These are phyloP conservation scores for Prionailurus bengalensis DNA, from an alignment of 2,113 vertebrate genomes.

Conservation along the genomic window DNA sequence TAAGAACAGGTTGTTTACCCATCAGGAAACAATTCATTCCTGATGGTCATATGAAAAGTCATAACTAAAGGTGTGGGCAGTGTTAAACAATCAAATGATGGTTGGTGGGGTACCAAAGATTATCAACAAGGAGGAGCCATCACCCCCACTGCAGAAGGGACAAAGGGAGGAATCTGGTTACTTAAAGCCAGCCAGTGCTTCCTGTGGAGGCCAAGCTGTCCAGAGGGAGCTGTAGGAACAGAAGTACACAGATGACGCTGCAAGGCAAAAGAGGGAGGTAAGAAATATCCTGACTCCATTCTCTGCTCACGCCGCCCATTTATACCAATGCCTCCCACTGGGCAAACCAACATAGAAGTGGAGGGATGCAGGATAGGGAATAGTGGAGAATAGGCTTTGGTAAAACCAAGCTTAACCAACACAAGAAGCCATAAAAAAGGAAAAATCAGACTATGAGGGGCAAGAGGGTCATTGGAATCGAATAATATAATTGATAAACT, in stretches of 20 bases:
- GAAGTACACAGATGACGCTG: neutral
- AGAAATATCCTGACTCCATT: neutral
- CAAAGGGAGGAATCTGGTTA: too few relatives aligned
- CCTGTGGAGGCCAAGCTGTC: neutral
- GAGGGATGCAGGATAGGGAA: neutral
- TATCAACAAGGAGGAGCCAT: neutral
- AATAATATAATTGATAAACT: neutral
- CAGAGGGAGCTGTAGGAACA: neutral
- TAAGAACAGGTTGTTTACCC: neutral
- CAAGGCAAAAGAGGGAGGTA: neutral
- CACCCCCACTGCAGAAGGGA: neutral
- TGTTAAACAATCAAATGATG: neutral
- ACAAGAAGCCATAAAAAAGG: neutral
- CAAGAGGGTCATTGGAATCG: neutral
- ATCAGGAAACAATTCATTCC: neutral
- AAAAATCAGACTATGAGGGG: neutral
- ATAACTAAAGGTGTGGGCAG: neutral
- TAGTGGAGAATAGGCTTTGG: neutral
- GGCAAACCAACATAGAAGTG: neutral
- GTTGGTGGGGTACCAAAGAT: neutral
- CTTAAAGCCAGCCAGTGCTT: too few relatives aligned
- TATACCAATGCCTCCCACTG: neutral
- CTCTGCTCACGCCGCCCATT: neutral
- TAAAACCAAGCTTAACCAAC: neutral
- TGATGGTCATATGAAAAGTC: neutral